Base-by-base conservation (phyloP, 2,888 invertebrate genomes). In the Smittia sp. region DNA sequence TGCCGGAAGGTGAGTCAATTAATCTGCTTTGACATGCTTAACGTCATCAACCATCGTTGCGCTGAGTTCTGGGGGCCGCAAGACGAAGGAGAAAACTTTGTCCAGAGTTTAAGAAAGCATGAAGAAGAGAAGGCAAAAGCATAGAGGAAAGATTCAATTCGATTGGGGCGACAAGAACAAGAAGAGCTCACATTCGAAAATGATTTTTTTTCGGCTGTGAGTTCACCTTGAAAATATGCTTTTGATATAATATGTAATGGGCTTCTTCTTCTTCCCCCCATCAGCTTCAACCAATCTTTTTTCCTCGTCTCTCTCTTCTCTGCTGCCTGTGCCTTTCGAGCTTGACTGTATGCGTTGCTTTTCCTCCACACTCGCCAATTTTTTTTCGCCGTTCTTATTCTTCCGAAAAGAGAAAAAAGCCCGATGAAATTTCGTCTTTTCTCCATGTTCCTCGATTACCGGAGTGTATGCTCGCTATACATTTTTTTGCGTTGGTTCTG, bases 141-240 rank as follows among this genome's bases (percentile, higher is more conserved):
- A 18, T n/a, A n/a, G 27, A 15, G n/a, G 15, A 65, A 24, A 65
- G 25, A 65, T 70, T 68, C 68, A 68, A 70, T 70, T 70, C 69
- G 69, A 70, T 70, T 70, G 69, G 46, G 58, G 72, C 72, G 39
- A 22, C 58, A 15, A 38, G 32, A 38, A 62, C 27, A 72, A 72
- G 72, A 58, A 72, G 39, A 58, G 22, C 58, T 58, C 58, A 62
- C 54, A 70, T 70, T 70, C 69, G 72, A 62, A 72, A 62, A 72
- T 72, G 58, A 72, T 72, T 72, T 72, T 72, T 70, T 72, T 72
- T 72, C 72, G 72, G 62, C 62, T 72, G 72, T 72, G 72, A 72
- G 72, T 72, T 72, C 72, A 72, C 72, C 72, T 72, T 72, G 72
- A 72, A 72, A 72, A 72, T 72, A 72, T 72, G 72, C 72, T 72